Base-by-base conservation (phyloP, 2,888 invertebrate species). In the Cordylochernes scorpioides region DNA sequence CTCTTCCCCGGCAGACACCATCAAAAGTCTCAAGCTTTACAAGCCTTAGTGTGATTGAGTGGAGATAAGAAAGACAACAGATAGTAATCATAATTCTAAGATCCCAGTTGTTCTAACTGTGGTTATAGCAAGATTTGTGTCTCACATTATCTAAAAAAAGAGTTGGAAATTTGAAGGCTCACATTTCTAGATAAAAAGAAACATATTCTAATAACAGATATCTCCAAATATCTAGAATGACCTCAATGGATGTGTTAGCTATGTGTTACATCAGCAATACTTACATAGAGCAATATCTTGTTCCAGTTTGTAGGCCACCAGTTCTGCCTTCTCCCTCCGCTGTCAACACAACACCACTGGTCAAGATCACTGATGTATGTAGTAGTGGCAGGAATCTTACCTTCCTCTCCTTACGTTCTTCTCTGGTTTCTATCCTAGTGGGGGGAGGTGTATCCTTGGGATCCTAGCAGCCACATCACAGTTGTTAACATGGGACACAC, bases 381-480 rank as follows among this genome's bases (percentile, higher is more conserved):
- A n/a, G n/a, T n/a, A n/a, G n/a, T n/a, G n/a, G n/a, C n/a, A n/a
- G n/a, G n/a, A n/a, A 5, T 17, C 38, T 38, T 44, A 56, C 56
- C 41, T 82, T 63, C 32, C 88, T 58, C 50, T 91, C 91, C 29
- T 77, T 52, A 1, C 84, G 62, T 55, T 97, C 91, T 48, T 91
- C 91, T 22, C 80, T 63, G 0, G 88, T 94, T 61, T 94, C 94
- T 30, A 86, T 80, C 28, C 80, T 63, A 0, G 77, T 75, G 1
- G 91, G 88, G 2, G 86, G 80, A 3, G 97, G 94, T 9, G 94
- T 91, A 45, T 94, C 88, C 45, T 78, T 73, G 0, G 94, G 88
- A 54, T 91, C 80, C 80, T 88, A 45, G 6, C 50, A 22, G 12
- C 14, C 14, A 19, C 21, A 19, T n/a, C n/a, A n/a, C n/a, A n/a